Percentiles rank a stretch among this genome's conserved stretches.
Evolutionary conservation across 2,797 vertebrate genomes (phyloP).

Genomic region (Rallus crepitans): DNA sequence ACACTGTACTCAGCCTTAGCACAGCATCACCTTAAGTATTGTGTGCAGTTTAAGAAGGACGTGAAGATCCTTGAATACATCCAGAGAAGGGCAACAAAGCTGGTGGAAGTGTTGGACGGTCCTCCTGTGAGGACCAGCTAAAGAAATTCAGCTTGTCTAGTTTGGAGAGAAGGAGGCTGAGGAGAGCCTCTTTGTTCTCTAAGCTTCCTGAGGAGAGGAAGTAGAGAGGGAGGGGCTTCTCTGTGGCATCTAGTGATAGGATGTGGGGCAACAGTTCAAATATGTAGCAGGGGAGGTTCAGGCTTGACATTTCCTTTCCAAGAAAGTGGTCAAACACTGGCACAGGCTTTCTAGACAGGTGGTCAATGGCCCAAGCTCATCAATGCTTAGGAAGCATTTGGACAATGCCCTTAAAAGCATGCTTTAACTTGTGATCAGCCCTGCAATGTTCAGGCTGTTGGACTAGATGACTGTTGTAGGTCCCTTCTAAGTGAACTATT

Average conservation of each 20-base stretch:
- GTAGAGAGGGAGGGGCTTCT: neutral
- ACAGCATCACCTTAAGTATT: neutral
- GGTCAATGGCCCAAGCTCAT: too few species aligned
- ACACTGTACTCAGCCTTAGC: accelerated
- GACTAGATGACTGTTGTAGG: neutral
- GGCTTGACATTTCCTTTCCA: neutral
- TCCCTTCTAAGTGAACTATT: neutral
- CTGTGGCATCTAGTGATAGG: too few species aligned
- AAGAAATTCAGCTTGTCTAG: neutral
- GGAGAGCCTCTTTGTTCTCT: accelerated
- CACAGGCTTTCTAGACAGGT: neutral
- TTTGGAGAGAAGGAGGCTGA: neutral
- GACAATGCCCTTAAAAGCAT: too few species aligned
- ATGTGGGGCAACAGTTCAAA: accelerated
- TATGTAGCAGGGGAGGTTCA: neutral
- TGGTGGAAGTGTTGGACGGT: neutral
- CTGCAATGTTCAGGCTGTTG: neutral
- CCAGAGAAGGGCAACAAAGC: neutral
- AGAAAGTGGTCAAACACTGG: neutral
- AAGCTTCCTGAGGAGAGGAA: neutral
- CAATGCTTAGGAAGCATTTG: too few species aligned
- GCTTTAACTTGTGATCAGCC: too few species aligned
- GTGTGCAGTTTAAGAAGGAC: neutral
- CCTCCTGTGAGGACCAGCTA: accelerated
- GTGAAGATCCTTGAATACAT: neutral